These are phyloP conservation scores for Carcharodon carcharias DNA, from an alignment of 2,797 vertebrate genomes.

Conservation along the genomic window DNA sequence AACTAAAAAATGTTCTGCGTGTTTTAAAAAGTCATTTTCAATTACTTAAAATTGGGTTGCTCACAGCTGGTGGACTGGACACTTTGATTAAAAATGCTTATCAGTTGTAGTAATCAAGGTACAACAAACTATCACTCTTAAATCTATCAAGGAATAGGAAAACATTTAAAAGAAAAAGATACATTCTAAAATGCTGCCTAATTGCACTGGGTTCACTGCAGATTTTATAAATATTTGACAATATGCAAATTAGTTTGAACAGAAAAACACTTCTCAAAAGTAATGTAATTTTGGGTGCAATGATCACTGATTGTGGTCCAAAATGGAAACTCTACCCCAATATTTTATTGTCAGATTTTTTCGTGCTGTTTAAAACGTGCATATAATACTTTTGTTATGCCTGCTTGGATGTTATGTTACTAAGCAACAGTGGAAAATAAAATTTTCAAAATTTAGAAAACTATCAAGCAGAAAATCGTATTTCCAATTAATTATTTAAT, in stretches of 20 bases:
- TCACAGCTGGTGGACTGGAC: not conserved
- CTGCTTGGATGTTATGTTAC: not conserved
- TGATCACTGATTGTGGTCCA: not conserved
- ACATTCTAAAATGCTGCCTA: not conserved
- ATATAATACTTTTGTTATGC: too few relatives aligned
- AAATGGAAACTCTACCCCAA: not conserved
- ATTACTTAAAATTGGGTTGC: not conserved
- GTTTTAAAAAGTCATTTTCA: not conserved
- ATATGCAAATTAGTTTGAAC: not conserved
- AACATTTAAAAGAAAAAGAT: not conserved
- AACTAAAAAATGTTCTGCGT: not conserved
- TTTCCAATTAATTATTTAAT: slow-evolving; percentile 2
- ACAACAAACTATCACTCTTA: not conserved
- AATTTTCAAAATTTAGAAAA: not conserved
- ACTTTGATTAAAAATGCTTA: not conserved
- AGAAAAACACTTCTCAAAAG: not conserved
- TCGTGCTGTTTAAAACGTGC: not conserved
- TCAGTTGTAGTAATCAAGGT: not conserved
- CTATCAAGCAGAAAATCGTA: not conserved
- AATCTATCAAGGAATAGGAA: not conserved
- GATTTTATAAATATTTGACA: not conserved
- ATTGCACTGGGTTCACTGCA: not conserved
- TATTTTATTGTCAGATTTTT: not conserved
- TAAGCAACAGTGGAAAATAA: not conserved
- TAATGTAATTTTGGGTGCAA: not conserved